Evolutionary conservation across 2,888 invertebrate genomes (phyloP), one percentile per base, ranked within the genome.

Genomic region (Thereva nobilitata): DNA sequence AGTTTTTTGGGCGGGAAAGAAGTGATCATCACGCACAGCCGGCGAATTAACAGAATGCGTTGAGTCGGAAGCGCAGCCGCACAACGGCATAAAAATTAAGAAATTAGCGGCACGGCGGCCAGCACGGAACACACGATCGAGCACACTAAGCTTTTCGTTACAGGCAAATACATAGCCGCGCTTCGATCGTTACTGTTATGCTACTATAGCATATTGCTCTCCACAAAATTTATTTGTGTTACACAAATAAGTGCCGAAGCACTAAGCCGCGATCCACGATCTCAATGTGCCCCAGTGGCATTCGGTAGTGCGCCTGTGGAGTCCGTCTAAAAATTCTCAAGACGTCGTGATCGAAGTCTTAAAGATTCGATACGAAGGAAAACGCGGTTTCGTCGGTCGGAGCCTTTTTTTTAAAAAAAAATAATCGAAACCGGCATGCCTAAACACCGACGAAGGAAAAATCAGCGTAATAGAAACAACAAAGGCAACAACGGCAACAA

Each of bases 401-500:
- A 61, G 61, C 61, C 50, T 61, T 50, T 5, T 7, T 50, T 34
- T 41, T 23, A 2, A 23, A 23, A 23, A n/a, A 23, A 23, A 23
- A 23, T 23, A 23, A 23, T 23, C 23, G 23, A 23, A 49, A 49
- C 50, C 68, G 68, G 68, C 45, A 68, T 69, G 69, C 69, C 69
- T 23, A 69, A 63, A 56, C 41, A 67, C 64, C 67, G 67, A 53
- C 61, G 63, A n/a, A 67, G 40, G 47, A 69, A 69, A 45, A 67
- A 67, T 40, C 69, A 69, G 35, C 50, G 47, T 12, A 64, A 64
- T 23, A 53, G 35, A 12, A 64, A 64, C 44, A 38, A 45, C 64
- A 65, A 53, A 12, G 56, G 41, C 8, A 64, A 64, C 34, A 44
- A 42, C 4, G 42, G 53, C 2, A 49, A 55, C 44, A 50, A 42